Base-by-base conservation (phyloP, 2,797 vertebrate genomes). In the Coccyzus lansbergi region DNA sequence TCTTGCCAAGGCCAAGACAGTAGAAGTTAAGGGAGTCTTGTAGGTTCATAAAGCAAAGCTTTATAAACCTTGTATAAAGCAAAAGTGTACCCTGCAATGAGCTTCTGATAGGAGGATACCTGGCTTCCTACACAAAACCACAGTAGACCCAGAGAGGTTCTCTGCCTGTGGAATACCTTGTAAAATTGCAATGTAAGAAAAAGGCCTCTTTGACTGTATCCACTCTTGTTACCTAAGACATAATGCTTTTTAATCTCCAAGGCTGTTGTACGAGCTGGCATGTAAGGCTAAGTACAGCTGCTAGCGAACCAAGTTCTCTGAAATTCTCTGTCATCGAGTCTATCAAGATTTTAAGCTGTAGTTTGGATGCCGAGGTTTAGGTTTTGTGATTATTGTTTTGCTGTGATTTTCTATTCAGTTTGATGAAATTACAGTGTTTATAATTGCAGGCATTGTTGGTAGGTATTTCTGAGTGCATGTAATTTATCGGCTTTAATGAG, bases 401-500 rank as follows among this genome's bases (percentile, higher is more conserved):
- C 16, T 83, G 33, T 52, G 24, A 15, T 76, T 92, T 92, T 85
- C 72, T 87, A 0, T 21, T 26, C 68, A 56, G 28, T 85, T 40
- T 93, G 63, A 76, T 72, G 42, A 94, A 78, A 87, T 88, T 55
- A 56, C 36, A 53, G 59, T 22, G 34, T 65, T 84, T 86, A 28
- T 70, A 83, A 80, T 58, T 92, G 68, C 49, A 63, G 51, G 16
- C 24, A 48, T 67, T 74, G 29, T 5, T 7, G 46, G 48, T 64
- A 83, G 49, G 46, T 95, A 71, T 83, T 94, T 83, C 68, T 71
- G 62, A 58, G 31, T 74, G 21, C 38, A 31, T 15, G 24, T 69
- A 51, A 89, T 89, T 91, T 86, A 85, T 88, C 68, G 77, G 31
- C 17, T 83, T 83, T 56, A 94, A 89, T 86, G 48, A 88, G 64